Conservation (phyloP, 2,888 invertebrate species). For the Octodonta nipae region DNA sequence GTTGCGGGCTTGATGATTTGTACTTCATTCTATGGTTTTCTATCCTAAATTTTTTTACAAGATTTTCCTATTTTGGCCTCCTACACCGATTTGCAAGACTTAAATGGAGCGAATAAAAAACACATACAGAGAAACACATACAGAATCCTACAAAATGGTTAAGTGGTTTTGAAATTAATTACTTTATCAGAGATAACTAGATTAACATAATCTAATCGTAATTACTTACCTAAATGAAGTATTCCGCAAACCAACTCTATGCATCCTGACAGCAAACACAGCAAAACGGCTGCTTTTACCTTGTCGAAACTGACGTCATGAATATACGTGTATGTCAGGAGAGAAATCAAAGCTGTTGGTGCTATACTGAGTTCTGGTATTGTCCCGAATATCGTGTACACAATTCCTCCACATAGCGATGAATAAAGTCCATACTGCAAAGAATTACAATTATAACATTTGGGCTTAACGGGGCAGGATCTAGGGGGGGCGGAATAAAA, state of each 20-base stretch:
- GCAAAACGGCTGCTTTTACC: constrained; percentile 47
- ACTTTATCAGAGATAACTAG: constrained; percentile 1
- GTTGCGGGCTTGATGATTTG: no score
- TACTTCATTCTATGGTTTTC: no score
- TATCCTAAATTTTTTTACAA: no score
- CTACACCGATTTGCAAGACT: no score
- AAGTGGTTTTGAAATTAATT: neutral
- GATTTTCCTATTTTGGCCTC: no score
- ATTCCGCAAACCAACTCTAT: constrained; percentile 51
- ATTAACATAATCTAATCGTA: neutral
- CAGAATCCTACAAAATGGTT: neutral
- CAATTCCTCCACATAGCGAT: constrained; percentile 61
- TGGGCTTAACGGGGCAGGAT: no score
- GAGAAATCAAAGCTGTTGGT: constrained; percentile 65
- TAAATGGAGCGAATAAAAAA: no score
- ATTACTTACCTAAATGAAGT: constrained; percentile 45
- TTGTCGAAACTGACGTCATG: constrained; percentile 34
- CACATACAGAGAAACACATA: neutral
- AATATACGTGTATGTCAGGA: constrained; percentile 56
- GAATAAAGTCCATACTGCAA: constrained; percentile 73
- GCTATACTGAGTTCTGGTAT: constrained; percentile 52
- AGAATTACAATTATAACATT: no score
- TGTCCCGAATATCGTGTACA: constrained; percentile 66
- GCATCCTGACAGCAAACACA: constrained; percentile 53
- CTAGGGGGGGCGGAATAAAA: no score